Percentiles rank a stretch among this genome's conserved stretches.
These are phyloP conservation scores for Callyntrura sp. DNA, from an alignment of 2,888 invertebrate species.

Conservation along the genomic window DNA sequence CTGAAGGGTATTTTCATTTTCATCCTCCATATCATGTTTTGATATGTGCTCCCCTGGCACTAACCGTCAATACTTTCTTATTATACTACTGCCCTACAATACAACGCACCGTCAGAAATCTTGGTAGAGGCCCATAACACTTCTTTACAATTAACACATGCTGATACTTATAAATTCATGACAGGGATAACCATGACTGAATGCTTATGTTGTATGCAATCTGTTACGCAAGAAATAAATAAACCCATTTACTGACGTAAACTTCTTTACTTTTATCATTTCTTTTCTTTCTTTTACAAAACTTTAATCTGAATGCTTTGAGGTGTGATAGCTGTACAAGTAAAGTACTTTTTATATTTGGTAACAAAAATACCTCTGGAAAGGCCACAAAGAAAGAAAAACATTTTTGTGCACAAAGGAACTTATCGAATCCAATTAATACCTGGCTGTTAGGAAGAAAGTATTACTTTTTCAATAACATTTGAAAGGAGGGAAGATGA, in stretches of 20 bases:
- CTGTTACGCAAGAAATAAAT: background rate
- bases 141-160: constrained; percentile 56
- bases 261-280: background rate
- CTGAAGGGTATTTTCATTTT: constrained; percentile 50
- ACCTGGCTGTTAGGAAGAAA: constrained; percentile 61
- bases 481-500: constrained; percentile 47
- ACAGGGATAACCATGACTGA: constrained; percentile 43
- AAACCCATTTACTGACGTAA: background rate
- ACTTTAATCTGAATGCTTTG: background rate
- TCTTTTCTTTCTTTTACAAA: background rate
- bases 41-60: background rate
- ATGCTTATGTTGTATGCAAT: background rate
- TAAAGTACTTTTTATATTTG: background rate
- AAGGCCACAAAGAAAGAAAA: constrained; percentile 21
- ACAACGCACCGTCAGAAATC: background rate
- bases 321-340: background rate
- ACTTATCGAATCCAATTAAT: constrained; percentile 74
- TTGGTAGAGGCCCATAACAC: background rate
- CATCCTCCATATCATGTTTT: background rate
- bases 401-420: constrained; percentile 39
- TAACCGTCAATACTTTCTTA: too few relatives aligned
- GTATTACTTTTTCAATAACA: constrained; percentile 59
- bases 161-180: constrained; percentile 53
- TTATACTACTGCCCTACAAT: background rate
- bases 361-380: constrained; percentile 6